Conservation (phyloP, 2,113 vertebrate species). For the Potamarius usumacintae region DNA sequence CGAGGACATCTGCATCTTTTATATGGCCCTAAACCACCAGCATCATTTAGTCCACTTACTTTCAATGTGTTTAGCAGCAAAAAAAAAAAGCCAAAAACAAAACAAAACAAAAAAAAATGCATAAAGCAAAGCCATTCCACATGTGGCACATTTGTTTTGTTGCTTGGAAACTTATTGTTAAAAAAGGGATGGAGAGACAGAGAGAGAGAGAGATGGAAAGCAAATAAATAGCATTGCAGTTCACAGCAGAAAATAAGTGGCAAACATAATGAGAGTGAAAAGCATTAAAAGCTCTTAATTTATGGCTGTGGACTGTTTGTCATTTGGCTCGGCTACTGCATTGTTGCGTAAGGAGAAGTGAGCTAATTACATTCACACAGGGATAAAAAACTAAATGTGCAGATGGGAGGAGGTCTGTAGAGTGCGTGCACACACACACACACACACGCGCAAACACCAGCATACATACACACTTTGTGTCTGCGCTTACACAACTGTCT, state of each 20-base stretch:
- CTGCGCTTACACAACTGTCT: conserved; percentile 24
- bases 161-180: conserved; percentile 66
- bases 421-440: not conserved
- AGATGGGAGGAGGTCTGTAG: conserved; percentile 60
- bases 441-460: conserved; percentile 14
- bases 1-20: conserved; percentile 57
- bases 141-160: conserved; percentile 68
- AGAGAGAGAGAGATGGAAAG: conserved; percentile 48
- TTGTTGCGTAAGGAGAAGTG: conserved; percentile 69
- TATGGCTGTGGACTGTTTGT: conserved; percentile 75
- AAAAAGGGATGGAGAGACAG: conserved; percentile 39
- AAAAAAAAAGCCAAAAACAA: conserved; percentile 28
- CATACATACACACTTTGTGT: not conserved
- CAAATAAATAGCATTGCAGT: conserved; percentile 65
- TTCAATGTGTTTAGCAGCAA: conserved; percentile 59
- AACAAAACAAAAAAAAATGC: conserved; percentile 35
- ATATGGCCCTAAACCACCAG: conserved; percentile 57
- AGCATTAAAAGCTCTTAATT: conserved; percentile 74
- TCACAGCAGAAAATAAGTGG: conserved; percentile 67
- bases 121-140: conserved; percentile 50
- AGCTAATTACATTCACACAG: conserved; percentile 69
- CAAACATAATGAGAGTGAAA: conserved; percentile 73
- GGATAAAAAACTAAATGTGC: conserved; percentile 61
- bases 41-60: conserved; percentile 59
- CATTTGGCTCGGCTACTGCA: conserved; percentile 76